Evolutionary conservation across 2,797 vertebrate genomes (phyloP).

Genomic region (Emydoidea blandingii): DNA sequence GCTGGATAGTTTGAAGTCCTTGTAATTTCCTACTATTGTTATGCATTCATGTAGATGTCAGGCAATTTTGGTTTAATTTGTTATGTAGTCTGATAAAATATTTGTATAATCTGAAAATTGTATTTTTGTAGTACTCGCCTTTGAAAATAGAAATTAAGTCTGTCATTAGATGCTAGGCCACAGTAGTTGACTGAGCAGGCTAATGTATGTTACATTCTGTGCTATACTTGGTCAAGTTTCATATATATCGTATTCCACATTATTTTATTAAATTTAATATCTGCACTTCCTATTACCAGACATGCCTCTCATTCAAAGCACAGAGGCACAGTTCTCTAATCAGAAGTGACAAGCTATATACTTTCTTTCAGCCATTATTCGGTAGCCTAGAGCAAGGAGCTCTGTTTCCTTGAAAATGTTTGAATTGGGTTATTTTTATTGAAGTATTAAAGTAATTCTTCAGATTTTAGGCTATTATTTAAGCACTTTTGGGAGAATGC

Average conservation of each 20-base stretch:
- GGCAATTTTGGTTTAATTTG: constrained; percentile 67
- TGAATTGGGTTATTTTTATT: constrained; percentile 99
- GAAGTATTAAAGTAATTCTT: constrained; percentile 99
- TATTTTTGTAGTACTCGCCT: constrained; percentile 77
- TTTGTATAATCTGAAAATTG: constrained; percentile 82
- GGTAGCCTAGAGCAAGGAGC: constrained; percentile 93
- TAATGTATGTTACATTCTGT: constrained; percentile 82
- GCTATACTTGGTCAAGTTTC: constrained; percentile 88
- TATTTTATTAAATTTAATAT: constrained; percentile 98
- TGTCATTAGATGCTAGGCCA: constrained; percentile 80
- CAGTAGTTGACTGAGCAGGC: constrained; percentile 82
- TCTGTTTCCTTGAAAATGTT: constrained; percentile 95
- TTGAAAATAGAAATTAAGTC: constrained; percentile 84
- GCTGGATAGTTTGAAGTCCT: constrained; percentile 44
- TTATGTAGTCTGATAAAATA: constrained; percentile 79
- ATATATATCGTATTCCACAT: constrained; percentile 89
- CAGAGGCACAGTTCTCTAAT: constrained; percentile 95
- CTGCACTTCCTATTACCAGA: constrained; percentile 94
- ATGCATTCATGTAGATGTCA: constrained; percentile 61
- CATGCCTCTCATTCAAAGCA: constrained; percentile 94
- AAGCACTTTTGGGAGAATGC: constrained; percentile 88
- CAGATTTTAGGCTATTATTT: constrained; percentile 98
- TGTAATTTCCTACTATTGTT: constrained; percentile 56
- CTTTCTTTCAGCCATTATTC: constrained; percentile 96
- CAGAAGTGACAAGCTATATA: constrained; percentile 97